Evolutionary conservation across 2,113 vertebrate genomes (phyloP).

Genomic region (Ursus arctos): DNA sequence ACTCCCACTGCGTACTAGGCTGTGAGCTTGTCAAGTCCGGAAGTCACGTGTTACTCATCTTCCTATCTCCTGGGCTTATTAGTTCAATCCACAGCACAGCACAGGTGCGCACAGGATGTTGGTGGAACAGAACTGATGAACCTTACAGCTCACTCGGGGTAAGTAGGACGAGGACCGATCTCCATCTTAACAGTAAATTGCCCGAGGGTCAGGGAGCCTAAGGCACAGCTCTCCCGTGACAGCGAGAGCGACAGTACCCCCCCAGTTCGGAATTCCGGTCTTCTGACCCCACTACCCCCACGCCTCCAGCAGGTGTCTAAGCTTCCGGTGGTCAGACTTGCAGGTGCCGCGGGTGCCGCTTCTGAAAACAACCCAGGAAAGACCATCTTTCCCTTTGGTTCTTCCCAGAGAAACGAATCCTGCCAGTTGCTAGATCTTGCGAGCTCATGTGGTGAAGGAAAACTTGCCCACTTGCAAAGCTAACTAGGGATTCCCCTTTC

Average conservation of each 20-base stretch:
- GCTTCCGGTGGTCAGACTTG: rapidly evolving
- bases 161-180: background rate
- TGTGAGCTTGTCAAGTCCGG: no score
- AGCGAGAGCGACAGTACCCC: background rate
- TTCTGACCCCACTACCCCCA: background rate
- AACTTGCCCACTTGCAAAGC: background rate
- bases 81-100: background rate
- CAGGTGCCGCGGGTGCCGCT: background rate
- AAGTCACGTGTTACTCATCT: background rate
- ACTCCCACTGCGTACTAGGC: background rate
- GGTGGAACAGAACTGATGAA: background rate
- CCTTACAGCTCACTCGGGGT: background rate
- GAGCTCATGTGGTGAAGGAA: background rate
- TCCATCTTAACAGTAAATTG: background rate
- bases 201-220: background rate
- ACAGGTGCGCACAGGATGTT: rapidly evolving
- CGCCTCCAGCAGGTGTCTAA: background rate
- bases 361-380: background rate
- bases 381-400: background rate
- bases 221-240: background rate
- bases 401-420: background rate
- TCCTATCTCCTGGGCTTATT: no score
- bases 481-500: background rate
- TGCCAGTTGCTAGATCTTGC: background rate
- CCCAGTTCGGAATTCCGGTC: no score